phyloP scores from a whole-genome alignment of 2,888 invertebrate species.

The Dynastes maya region DNA sequence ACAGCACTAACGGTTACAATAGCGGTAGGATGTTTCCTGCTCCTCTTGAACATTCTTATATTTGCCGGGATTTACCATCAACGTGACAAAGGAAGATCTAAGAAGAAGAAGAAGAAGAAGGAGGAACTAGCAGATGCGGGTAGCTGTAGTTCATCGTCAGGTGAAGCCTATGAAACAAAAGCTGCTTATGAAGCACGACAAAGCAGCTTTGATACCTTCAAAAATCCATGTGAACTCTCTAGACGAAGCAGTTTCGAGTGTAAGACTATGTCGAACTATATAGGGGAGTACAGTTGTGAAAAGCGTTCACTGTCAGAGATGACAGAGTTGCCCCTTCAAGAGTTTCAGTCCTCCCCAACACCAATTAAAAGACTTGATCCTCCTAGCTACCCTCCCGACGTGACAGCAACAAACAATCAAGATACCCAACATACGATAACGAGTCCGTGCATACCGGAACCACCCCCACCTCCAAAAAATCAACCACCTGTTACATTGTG shows the following conservation, averaged over 20 bases:
- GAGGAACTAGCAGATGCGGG: conserved; percentile 83
- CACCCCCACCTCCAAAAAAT: conserved; percentile 76
- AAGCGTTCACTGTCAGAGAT: conserved; percentile 76
- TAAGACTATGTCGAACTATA: conserved; percentile 73
- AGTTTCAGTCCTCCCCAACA: conserved; percentile 76
- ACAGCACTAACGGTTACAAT: conserved; percentile 92
- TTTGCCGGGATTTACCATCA: conserved; percentile 93
- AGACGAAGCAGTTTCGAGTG: conserved; percentile 74
- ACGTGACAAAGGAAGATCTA: conserved; percentile 77
- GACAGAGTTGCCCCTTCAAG: conserved; percentile 77
- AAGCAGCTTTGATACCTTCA: conserved; percentile 61
- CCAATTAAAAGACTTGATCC: conserved; percentile 73
- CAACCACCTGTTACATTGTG: conserved; percentile 68
- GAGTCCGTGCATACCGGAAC: conserved; percentile 74
- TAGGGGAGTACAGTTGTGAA: conserved; percentile 79
- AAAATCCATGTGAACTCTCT: conserved; percentile 72
- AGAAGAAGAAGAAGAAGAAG: conserved; percentile 82
- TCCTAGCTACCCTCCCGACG: conserved; percentile 67
- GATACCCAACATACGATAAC: conserved; percentile 57
- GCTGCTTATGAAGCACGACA: conserved; percentile 58
- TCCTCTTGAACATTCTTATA: conserved; percentile 87
- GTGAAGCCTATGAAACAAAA: conserved; percentile 76
- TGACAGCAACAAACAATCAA: conserved; percentile 64
- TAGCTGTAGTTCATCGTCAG: conserved; percentile 70
- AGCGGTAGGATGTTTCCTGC: conserved; percentile 87